Percentiles rank a stretch among this genome's conserved stretches.
phyloP scores from a whole-genome alignment of 2,888 invertebrate genomes.

The Fragum sueziense region DNA sequence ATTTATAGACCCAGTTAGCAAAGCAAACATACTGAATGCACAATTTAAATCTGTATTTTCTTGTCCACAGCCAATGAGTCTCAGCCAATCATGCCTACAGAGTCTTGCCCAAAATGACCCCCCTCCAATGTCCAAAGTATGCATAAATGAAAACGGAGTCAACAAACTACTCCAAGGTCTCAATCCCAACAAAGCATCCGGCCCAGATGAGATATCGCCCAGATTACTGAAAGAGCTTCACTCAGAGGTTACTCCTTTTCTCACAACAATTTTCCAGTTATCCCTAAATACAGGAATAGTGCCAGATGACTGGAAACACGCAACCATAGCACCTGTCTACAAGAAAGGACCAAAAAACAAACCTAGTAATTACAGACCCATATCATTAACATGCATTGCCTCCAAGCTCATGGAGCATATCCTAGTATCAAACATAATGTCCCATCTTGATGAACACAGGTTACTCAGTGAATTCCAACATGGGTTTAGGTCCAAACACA shows the following conservation, averaged over 20 bases:
- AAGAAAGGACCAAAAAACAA: too few species aligned
- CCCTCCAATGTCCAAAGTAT: background rate
- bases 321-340: too few species aligned
- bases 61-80: background rate
- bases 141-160: background rate
- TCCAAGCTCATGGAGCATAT: too few species aligned
- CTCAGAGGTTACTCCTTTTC: background rate
- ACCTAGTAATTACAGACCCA: too few species aligned
- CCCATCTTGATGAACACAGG: too few species aligned
- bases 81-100: background rate
- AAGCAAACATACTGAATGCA: background rate
- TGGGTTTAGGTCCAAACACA: too few species aligned
- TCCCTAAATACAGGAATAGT: background rate
- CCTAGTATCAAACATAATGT: too few species aligned
- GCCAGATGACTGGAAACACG: background rate
- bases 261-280: background rate
- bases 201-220: background rate
- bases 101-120: background rate
- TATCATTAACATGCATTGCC: too few species aligned
- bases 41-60: conserved; percentile 7
- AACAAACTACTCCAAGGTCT: background rate
- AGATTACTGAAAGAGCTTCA: background rate
- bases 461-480: too few species aligned
- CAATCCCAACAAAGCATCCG: too few species aligned
- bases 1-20: background rate